phyloP scores from a whole-genome alignment of 2,888 invertebrate genomes.

The Agrypnus murinus region DNA sequence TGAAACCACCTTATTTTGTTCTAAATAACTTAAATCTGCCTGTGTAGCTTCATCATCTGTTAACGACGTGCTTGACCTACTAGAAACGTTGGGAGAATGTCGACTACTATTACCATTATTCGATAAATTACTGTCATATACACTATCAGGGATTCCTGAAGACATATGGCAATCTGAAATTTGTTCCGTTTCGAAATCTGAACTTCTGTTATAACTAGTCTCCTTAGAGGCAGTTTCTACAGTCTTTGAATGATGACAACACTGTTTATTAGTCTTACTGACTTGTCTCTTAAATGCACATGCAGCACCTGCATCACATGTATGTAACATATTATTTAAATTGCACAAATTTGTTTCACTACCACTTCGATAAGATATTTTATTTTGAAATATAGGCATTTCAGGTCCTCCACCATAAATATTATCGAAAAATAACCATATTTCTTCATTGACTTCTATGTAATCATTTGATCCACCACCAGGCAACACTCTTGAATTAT shows the following conservation, averaged over 20 bases:
- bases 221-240: conserved; percentile 13
- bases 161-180: conserved; percentile 18
- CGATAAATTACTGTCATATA: conserved; percentile 26
- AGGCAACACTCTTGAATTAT: conserved; percentile 81
- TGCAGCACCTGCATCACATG: conserved; percentile 4
- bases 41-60: conserved; percentile 51
- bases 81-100: conserved; percentile 37
- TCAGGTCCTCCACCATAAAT: conserved; percentile 95
- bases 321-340: background rate
- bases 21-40: conserved; percentile 38
- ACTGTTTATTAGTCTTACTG: conserved; percentile 33
- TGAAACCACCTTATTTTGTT: conserved; percentile 31
- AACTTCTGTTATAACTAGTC: conserved; percentile 1
- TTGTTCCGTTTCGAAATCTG: conserved; percentile 31
- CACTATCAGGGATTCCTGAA: conserved; percentile 1
- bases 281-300: conserved; percentile 25
- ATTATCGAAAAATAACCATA: conserved; percentile 90
- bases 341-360: conserved; percentile 42
- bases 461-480: conserved; percentile 73
- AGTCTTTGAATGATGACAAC: conserved; percentile 28
- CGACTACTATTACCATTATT: conserved; percentile 29
- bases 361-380: conserved; percentile 35
- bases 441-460: conserved; percentile 86
- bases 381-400: conserved; percentile 71
- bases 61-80: conserved; percentile 49